These are phyloP conservation scores for Nephotettix cincticeps DNA, from an alignment of 1,140 invertebrate species.

Conservation along the genomic window DNA sequence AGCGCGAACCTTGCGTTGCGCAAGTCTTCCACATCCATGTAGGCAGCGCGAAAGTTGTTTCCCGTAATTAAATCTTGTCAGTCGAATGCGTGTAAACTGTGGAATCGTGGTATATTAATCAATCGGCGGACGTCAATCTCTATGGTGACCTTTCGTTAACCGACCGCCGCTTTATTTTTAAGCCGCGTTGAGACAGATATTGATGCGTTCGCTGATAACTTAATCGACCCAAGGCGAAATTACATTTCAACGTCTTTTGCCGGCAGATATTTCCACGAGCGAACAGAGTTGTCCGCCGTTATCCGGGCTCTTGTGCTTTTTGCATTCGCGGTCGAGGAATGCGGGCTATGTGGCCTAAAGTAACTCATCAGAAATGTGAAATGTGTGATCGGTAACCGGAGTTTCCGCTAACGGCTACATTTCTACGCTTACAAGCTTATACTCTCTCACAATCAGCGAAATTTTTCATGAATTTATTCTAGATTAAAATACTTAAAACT, in stretches of 20 bases:
- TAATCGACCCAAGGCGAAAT: slow-evolving; percentile 5
- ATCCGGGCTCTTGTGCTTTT: not conserved
- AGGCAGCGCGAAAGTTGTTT: slow-evolving; percentile 16
- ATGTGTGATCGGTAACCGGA: too few species aligned
- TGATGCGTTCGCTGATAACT: slow-evolving; percentile 15
- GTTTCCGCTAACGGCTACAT: too few species aligned
- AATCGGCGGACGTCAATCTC: not conserved
- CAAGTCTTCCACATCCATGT: not conserved
- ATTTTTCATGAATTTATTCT: too few species aligned
- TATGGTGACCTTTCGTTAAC: not conserved
- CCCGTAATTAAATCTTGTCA: slow-evolving; percentile 13
- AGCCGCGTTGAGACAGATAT: not conserved
- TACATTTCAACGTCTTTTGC: slow-evolving; percentile 6
- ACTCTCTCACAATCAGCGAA: too few species aligned
- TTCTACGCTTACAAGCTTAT: too few species aligned
- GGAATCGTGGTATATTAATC: slow-evolving; percentile 12
- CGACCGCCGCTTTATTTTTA: not conserved
- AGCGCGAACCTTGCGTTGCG: not conserved
- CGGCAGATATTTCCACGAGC: not conserved
- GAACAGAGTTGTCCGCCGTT: slow-evolving; percentile 8
- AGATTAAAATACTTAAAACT: too few species aligned
- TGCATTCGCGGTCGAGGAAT: slow-evolving; percentile 17
- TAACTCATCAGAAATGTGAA: not conserved
- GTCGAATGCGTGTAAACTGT: slow-evolving; percentile 7
- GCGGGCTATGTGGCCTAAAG: not conserved